Conservation (phyloP, 37 sponge, comb jelly and placozoan species). For the Dysidea cf. avara region DNA sequence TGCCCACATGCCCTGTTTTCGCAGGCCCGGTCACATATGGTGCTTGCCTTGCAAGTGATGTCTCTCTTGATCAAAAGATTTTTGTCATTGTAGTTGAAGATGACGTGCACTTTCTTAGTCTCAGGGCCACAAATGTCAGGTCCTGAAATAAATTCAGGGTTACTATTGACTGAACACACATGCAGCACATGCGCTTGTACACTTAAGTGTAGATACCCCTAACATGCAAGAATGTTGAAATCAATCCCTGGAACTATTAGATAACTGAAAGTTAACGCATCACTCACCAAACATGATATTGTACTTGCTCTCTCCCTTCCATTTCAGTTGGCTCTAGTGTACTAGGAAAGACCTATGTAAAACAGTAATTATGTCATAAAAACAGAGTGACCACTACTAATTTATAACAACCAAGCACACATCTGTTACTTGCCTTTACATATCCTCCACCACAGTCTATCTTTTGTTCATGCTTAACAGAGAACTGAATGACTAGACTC, state of each 20-base stretch:
- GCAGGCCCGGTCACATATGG: no score
- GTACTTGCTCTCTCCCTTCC: slow-evolving; percentile 89
- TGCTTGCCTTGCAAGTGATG: slow-evolving; percentile 92
- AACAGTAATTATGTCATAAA: no score
- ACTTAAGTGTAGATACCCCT: no score
- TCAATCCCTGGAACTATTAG: no score
- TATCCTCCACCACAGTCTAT: slow-evolving; percentile 99
- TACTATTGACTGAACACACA: no score
- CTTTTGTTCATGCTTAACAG: slow-evolving; percentile 97
- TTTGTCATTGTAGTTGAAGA: slow-evolving; percentile 97
- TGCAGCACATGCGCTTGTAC: no score
- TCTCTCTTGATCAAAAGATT: slow-evolving; percentile 94
- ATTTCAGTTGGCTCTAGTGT: slow-evolving; percentile 61
- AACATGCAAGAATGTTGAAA: no score
- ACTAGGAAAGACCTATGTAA: slow-evolving; percentile 82
- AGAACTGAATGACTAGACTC: slow-evolving; percentile 93
- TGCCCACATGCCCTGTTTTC: no score
- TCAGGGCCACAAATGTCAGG: slow-evolving; percentile 99
- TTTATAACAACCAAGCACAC: neutral
- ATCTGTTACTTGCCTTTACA: slow-evolving; percentile 64
- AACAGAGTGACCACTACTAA: no score
- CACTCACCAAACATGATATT: slow-evolving; percentile 97
- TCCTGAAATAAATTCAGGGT: slow-evolving; percentile 67
- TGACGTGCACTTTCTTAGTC: slow-evolving; percentile 97
- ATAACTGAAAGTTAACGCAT: no score